Base-by-base conservation (phyloP, 2,113 vertebrate species). In the Notechis scutatus region DNA sequence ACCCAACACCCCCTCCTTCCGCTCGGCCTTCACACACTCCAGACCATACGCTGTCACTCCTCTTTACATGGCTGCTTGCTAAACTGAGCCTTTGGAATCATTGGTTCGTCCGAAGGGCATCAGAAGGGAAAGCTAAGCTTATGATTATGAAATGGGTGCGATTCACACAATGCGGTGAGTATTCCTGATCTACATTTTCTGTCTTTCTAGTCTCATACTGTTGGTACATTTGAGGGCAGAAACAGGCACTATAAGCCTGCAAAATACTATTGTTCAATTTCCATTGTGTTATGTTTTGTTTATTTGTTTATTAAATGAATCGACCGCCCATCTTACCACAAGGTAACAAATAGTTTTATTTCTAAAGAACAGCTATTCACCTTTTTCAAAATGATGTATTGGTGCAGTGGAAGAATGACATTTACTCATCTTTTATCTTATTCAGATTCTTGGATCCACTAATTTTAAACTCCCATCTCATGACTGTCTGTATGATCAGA, bases 1-100 rank as follows among this genome's bases (percentile, higher is more conserved):
- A 74, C 69, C 93, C 92, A 59, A 87, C 85, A 92, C 91, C 92
- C 93, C 92, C 91, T 91, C 87, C 95, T 95, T 96, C 95, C 93
- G 95, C 94, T 94, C 45, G 1, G 85, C 94, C 93, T 94, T 93
- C 90, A 50, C 95, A 94, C 93, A 14, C 90, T 89, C 91, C 93
- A 54, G 55, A 85, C 93, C 90, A 93, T 89, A 92, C 74, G 47
- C 85, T 86, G 34, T 59, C n/a, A 52, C 69, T 57, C 69, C 87
- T 91, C 87, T n/a, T 59, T 39, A 10, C 29, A 6, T 81, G 74
- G 74, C 34, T 21, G 34, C 74, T 42, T 90, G 64, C 85, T 93
- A 23, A 54, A 87, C 47, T 90, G 56, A 90, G 56, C 92, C 86
- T 93, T 90, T 87, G 81, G 92, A 86, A 74, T 59, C 92, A 56